Evolutionary conservation across 1,140 invertebrate species (phyloP).

Genomic region (Acromyrmex charruanus): DNA sequence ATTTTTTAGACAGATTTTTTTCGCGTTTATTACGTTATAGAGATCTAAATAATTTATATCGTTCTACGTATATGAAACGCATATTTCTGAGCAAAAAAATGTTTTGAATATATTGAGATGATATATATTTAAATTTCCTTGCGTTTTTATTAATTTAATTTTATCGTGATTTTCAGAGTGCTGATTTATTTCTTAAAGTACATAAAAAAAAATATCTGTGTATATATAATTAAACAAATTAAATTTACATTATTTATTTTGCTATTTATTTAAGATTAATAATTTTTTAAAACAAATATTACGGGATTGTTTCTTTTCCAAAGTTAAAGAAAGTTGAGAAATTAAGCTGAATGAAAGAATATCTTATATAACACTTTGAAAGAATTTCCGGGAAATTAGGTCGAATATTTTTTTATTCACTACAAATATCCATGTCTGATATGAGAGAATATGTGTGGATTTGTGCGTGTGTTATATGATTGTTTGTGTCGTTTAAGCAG

Average conservation of each 20-base stretch:
- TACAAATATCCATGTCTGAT: background rate
- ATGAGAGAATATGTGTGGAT: background rate
- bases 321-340: background rate
- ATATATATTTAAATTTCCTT: background rate
- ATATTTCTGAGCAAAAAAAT: background rate
- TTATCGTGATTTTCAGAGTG: slow-evolving; percentile 12
- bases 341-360: background rate
- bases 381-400: background rate
- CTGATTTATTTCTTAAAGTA: background rate
- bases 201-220: slow-evolving; percentile 16
- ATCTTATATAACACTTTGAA: background rate
- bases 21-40: background rate
- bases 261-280: background rate
- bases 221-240: background rate
- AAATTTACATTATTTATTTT: background rate
- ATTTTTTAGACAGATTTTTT: slow-evolving; percentile 12
- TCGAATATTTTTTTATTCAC: slow-evolving; percentile 34
- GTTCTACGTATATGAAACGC: background rate
- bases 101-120: background rate
- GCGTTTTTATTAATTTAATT: background rate
- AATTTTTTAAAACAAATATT: background rate
- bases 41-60: slow-evolving; percentile 1
- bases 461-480: slow-evolving; percentile 20
- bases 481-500: slow-evolving; percentile 31
- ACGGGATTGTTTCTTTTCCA: background rate